A percentile compares a stretch with the other conserved stretches of the same genome.
phyloP scores from a whole-genome alignment of 92 coral and sea anemone genomes.

The Zoanthus sansibaricus region DNA sequence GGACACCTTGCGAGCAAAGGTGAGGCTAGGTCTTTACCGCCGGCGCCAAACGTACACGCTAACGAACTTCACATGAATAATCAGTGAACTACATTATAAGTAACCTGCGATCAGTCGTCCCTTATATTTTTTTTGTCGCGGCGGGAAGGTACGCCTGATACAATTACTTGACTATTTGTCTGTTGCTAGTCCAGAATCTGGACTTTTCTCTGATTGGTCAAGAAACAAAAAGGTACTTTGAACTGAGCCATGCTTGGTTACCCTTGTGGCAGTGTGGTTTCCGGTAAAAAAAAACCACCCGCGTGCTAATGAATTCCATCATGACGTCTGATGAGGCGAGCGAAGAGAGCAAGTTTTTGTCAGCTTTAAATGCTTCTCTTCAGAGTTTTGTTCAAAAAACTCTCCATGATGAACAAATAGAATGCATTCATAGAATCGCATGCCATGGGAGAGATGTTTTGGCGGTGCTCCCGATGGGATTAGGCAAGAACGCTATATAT shows the following conservation, averaged over 20 bases:
- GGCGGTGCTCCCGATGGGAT: conserved; percentile 37
- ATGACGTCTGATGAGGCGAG: neutral
- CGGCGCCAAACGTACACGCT: too few relatives aligned
- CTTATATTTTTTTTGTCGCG: neutral
- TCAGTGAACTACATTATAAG: neutral
- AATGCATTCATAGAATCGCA: conserved; percentile 20
- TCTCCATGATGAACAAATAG: conserved; percentile 36
- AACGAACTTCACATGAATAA: too few relatives aligned
- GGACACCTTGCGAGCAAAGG: too few relatives aligned
- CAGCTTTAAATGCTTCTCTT: conserved; percentile 22
- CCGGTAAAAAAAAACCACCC: neutral
- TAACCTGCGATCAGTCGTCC: conserved; percentile 14
- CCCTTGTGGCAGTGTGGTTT: neutral
- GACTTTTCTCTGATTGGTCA: conserved; percentile 1
- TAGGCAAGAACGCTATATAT: conserved; percentile 34
- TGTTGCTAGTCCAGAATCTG: neutral
- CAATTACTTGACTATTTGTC: neutral
- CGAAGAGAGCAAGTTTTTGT: conserved; percentile 22
- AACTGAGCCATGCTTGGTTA: neutral
- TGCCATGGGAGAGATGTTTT: conserved; percentile 18
- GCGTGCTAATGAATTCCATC: neutral
- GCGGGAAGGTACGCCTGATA: neutral
- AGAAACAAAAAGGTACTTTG: neutral
- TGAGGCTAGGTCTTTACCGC: too few relatives aligned
- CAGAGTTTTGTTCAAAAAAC: conserved; percentile 22